A percentile compares a stretch with the other conserved stretches of the same genome.
Conservation (phyloP, 2,113 vertebrate species). For the Prionailurus viverrinus region DNA sequence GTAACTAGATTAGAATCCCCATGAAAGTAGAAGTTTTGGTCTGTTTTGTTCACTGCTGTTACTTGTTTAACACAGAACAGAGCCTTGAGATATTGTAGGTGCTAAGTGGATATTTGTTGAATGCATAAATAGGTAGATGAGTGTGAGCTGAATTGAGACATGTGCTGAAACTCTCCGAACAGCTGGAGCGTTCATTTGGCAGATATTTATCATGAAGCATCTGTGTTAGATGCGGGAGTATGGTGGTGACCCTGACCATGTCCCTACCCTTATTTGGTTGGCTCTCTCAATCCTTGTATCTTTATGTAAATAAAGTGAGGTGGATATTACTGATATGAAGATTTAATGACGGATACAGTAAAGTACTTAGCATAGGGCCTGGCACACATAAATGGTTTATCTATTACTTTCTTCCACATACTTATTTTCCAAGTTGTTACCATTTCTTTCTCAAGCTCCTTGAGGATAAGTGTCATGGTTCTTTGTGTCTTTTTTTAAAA, state of each 20-base stretch:
- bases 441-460: constrained; percentile 7
- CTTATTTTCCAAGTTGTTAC: constrained; percentile 8
- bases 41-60: not conserved
- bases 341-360: not conserved
- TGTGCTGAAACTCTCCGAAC: not conserved
- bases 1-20: not conserved
- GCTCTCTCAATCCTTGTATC: not conserved
- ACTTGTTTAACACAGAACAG: not conserved
- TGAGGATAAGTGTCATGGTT: not conserved
- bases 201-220: not conserved
- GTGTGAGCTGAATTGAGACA: not conserved
- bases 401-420: not conserved
- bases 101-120: not conserved
- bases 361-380: not conserved
- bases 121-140: not conserved
- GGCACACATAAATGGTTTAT: not conserved
- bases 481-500: not conserved
- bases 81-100: not conserved
- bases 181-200: not conserved
- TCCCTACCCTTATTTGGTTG: not conserved
- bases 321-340: not conserved
- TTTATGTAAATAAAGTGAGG: not conserved
- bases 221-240: not conserved
- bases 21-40: not conserved
- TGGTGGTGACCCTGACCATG: not conserved